Conservation (phyloP, 2,797 vertebrate species). For the Melanotaenia trifasciata region DNA sequence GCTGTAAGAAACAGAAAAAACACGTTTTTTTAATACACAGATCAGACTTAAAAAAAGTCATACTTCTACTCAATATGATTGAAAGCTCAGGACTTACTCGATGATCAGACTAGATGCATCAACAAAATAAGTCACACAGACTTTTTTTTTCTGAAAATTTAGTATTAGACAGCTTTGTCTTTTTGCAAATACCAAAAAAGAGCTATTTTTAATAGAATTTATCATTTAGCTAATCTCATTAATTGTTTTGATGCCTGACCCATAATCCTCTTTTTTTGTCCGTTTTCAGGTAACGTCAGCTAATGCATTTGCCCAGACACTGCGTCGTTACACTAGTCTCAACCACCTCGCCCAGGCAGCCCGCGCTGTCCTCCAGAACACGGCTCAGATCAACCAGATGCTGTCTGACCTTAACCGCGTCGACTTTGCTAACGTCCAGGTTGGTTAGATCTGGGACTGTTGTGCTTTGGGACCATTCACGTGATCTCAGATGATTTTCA, state of each 20-base stretch:
- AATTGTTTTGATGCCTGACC: not conserved
- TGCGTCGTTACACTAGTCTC: constrained; percentile 95
- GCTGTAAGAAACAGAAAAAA: not conserved
- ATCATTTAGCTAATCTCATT: not conserved
- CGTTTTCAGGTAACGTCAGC: constrained; percentile 86
- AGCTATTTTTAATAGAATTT: not conserved
- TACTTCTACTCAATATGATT: not conserved
- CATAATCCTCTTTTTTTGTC: not conserved
- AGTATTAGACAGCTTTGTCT: not conserved
- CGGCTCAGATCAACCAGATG: constrained; percentile 97
- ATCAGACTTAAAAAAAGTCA: not conserved
- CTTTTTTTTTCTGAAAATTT: not conserved
- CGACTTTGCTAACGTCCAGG: constrained; percentile 96
- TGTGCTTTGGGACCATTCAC: not conserved
- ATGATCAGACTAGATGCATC: not conserved
- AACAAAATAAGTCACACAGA: not conserved
- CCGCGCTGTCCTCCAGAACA: constrained; percentile 94
- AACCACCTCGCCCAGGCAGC: constrained; percentile 95
- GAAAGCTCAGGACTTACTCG: not conserved
- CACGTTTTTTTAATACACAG: not conserved
- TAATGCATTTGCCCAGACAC: constrained; percentile 93
- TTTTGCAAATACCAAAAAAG: not conserved
- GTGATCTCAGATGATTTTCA: not conserved
- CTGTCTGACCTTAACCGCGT: constrained; percentile 95
- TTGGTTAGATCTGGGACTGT: constrained; percentile 52